Conservation (phyloP, 2,797 vertebrate genomes). For the Perodicticus potto region DNA sequence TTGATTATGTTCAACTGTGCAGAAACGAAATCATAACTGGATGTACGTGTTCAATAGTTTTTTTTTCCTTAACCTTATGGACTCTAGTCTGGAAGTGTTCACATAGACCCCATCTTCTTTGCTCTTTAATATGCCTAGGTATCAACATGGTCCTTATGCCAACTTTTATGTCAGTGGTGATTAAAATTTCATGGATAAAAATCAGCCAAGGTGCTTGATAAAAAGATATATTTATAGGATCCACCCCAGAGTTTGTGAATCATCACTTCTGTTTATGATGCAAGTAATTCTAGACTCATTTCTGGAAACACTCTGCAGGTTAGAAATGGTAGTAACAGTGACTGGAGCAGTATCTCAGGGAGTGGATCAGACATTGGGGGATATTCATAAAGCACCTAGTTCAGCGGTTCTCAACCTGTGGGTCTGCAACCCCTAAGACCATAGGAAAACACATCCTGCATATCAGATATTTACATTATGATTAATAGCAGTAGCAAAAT, state of each 20-base stretch:
- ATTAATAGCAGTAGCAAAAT: no score
- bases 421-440: no score
- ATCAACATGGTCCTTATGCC: not conserved
- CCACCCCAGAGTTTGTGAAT: not conserved
- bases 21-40: conserved; percentile 40
- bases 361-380: not conserved
- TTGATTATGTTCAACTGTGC: conserved; percentile 33
- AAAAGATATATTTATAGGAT: not conserved
- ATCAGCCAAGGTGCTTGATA: conserved; percentile 5
- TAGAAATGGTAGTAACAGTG: not conserved
- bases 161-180: conserved; percentile 50
- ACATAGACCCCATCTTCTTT: not conserved
- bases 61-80: not conserved
- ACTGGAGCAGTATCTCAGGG: not conserved
- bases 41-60: not conserved
- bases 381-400: not conserved
- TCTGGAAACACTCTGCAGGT: not conserved
- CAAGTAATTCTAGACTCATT: not conserved
- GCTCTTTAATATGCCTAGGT: not conserved
- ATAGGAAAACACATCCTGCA: no score
- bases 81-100: not conserved
- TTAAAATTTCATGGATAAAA: conserved; percentile 38
- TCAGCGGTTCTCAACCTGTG: no score
- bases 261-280: not conserved
- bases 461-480: no score